These are phyloP conservation scores for Syngnathus rostellatus DNA, from an alignment of 2,797 vertebrate genomes.

Conservation along the genomic window DNA sequence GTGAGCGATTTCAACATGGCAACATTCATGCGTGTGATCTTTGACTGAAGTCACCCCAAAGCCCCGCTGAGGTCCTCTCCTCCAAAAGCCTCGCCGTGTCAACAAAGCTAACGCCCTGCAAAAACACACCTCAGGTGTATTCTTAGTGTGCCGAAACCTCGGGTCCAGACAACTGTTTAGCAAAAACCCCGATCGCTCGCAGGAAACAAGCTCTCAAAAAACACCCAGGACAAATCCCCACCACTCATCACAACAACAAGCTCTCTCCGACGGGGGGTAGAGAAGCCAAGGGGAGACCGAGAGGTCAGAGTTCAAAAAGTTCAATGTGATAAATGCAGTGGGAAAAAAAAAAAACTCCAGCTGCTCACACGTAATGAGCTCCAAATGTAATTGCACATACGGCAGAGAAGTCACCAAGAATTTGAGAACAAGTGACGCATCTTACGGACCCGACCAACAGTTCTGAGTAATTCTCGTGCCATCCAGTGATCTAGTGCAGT, in stretches of 20 bases:
- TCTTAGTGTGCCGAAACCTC: constrained; percentile 52
- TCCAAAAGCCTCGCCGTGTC: constrained; percentile 37
- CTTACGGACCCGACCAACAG: too few relatives aligned
- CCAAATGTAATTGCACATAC: constrained; percentile 15
- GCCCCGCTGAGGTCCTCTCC: constrained; percentile 29
- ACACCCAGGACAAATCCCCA: constrained; percentile 37
- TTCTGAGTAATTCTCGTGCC: too few relatives aligned
- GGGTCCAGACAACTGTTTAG: constrained; percentile 45
- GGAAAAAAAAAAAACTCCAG: constrained; percentile 12
- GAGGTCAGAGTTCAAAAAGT: constrained; percentile 52
- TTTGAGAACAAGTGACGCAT: too few relatives aligned
- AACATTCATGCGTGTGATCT: constrained; percentile 5
- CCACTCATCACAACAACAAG: constrained; percentile 44
- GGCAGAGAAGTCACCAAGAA: too few relatives aligned
- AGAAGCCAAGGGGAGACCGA: constrained; percentile 34
- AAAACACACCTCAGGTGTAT: constrained; percentile 31
- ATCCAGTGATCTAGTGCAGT: too few relatives aligned
- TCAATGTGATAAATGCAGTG: constrained; percentile 31
- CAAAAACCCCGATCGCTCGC: constrained; percentile 55
- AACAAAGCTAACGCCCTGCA: constrained; percentile 40
- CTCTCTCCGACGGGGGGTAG: constrained; percentile 21
- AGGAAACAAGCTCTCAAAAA: constrained; percentile 58
- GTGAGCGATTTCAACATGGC: neutral
- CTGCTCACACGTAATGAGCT: constrained; percentile 26
- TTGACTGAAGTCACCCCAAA: constrained; percentile 27